Conservation (phyloP, 2,113 vertebrate species). For the Oenanthe oenanthe region DNA sequence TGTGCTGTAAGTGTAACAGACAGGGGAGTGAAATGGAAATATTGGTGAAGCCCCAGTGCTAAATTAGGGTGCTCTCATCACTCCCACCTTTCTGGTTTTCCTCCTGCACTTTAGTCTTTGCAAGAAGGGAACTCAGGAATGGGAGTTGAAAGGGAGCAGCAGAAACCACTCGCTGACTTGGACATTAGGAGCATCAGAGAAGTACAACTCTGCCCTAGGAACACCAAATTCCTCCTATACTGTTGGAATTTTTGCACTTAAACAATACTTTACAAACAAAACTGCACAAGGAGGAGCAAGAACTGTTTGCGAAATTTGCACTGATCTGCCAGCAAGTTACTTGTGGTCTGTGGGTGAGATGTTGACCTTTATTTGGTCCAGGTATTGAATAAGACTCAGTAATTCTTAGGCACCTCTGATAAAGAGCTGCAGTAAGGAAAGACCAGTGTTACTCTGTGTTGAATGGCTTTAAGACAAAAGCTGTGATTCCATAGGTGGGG, state of each 20-base stretch:
- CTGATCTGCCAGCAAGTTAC: neutral
- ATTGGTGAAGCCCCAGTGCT: neutral
- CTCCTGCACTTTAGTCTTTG: neutral
- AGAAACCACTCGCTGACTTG: neutral
- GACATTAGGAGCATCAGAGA: neutral
- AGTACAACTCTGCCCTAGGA: neutral
- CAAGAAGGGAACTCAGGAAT: accelerated
- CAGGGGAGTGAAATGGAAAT: neutral
- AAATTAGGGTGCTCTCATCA: neutral
- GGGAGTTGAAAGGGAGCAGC: neutral
- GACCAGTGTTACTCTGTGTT: neutral
- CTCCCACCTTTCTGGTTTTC: neutral
- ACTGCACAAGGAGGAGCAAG: neutral
- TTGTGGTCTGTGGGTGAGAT: neutral
- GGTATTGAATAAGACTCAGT: neutral
- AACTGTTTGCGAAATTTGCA: neutral
- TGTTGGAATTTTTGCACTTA: neutral
- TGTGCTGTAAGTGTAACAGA: neutral
- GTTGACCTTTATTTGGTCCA: neutral
- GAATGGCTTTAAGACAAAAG: neutral
- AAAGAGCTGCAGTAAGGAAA: neutral
- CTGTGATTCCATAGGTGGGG: neutral
- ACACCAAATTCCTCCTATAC: neutral
- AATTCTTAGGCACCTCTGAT: neutral
- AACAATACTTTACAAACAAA: neutral